Evolutionary conservation across 2,113 vertebrate genomes (phyloP), one percentile per base, ranked within the genome.

Genomic region (Psophia crepitans): DNA sequence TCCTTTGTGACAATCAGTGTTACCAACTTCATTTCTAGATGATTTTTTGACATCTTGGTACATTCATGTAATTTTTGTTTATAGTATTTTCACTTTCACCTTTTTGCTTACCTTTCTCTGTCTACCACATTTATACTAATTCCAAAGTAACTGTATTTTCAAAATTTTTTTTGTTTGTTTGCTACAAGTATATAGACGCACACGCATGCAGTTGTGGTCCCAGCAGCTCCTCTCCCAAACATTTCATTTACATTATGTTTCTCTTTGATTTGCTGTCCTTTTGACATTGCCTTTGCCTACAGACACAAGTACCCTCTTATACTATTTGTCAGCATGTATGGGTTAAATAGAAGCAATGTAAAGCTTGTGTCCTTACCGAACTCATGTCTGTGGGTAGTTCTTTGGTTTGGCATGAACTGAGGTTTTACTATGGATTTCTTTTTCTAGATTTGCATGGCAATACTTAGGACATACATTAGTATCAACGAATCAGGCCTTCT

Each of bases 401-500:
- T 66, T 73, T 48, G 30, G 19, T 83, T 94, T 61, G n/a, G 14
- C 49, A 35, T 91, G 68, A 91, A 44, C 44, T 49, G 30, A 65
- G 14, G 26, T 71, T 91, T 85, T 53, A 37, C 14, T 80, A 23
- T n/a, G 12, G 7, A 32, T 8, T 84, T 87, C 14, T 86, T 87
- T 91, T 97, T 88, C 84, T 89, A 99, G 99, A 93, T 99, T 91
- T 99, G 99, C 96, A 97, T 98, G 97, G 98, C 98, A 84, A 97
- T 97, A 51, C 97, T 99, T 97, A 97, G 90, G 33, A 98, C 98
- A 51, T 99, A 99, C 51, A 95, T 97, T 93, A 97, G 53, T 86
- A 95, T 95, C 86, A 97, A 98, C 73, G 98, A 98, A 85, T 89
- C 96, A 33, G 63, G 78, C 80, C 98, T 99, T 85, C 98, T 99